Evolutionary conservation across 2,888 invertebrate genomes (phyloP), one percentile per base, ranked within the genome.

Genomic region (Harpalus rubripes): DNA sequence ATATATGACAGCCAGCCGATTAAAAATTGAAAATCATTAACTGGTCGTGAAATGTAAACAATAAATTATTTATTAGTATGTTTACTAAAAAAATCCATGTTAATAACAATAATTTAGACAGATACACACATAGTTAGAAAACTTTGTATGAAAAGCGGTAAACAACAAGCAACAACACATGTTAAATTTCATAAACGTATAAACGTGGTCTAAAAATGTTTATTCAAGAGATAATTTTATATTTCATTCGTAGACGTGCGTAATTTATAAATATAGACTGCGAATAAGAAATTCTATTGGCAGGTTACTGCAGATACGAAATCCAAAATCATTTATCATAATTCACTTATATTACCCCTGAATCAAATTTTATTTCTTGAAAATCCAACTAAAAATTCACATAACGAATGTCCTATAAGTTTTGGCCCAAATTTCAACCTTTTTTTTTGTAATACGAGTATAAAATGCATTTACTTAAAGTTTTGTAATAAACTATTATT

Each of bases 161-260:
- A 80, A 80, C 41, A 39, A 44, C 22, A 56, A 16, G 68, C 68
- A 80, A 80, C 41, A 39, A 44, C 22, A 56, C 32, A 81, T 81
- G 81, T 18, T 63, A 44, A 22, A 41, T 56, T 78, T 78, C 58
- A 78, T 58, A 78, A 78, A 78, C 59, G 59, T 10, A 78, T 58
- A 78, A 78, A 78, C 59, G 32, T 12, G 16, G 39, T 80, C 61
- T 78, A 76, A 63, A 84, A 84, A 52, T 78, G 78, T 84, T 78
- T 84, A 84, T 84, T 84, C 84, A 84, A 32, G 41, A 84, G 84
- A 84, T 78, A 76, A 84, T 84, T 84, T 84, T 78, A 84, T 78
- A 78, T 74, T 76, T 83, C 83, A 76, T 78, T 78, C 78, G 65
- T 63, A 63, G 84, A 26, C 44, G 52, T 84, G 63, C 84, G 84